These are phyloP conservation scores for Chlorospingus flavigularis DNA, from an alignment of 2,797 vertebrate species.

Conservation along the genomic window DNA sequence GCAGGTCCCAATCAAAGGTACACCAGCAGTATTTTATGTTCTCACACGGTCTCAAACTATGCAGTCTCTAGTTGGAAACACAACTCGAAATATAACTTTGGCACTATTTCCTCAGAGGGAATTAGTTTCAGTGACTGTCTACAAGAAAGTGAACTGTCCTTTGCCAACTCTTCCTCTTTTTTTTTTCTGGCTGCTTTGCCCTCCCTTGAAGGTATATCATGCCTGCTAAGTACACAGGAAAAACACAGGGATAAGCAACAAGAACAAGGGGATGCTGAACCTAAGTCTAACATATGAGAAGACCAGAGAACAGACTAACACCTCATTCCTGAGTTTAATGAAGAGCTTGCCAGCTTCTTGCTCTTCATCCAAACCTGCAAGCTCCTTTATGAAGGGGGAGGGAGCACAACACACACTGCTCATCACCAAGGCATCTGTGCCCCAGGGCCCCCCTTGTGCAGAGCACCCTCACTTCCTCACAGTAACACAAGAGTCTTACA, in stretches of 20 bases:
- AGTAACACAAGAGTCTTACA: neutral
- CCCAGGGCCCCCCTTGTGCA: neutral
- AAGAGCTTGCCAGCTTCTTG: neutral
- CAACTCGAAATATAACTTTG: neutral
- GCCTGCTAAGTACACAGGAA: neutral
- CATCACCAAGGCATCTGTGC: neutral
- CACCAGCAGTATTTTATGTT: neutral
- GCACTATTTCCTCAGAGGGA: neutral
- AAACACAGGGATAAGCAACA: neutral
- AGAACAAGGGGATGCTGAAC: accelerated
- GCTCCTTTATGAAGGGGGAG: neutral
- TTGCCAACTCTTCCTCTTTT: neutral
- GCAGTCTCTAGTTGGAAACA: neutral
- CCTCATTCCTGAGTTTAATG: neutral
- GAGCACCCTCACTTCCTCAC: neutral
- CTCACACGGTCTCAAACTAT: neutral
- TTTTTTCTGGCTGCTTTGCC: neutral
- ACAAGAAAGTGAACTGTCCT: neutral
- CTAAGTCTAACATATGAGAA: neutral
- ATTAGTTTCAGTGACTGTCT: neutral
- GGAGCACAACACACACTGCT: neutral
- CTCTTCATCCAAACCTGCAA: neutral
- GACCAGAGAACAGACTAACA: neutral
- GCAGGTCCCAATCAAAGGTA: neutral
- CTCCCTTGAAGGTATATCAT: neutral